Evolutionary conservation across 2,888 invertebrate genomes (phyloP), one percentile per base, ranked within the genome.

Genomic region (Pherbina coryleti): DNA sequence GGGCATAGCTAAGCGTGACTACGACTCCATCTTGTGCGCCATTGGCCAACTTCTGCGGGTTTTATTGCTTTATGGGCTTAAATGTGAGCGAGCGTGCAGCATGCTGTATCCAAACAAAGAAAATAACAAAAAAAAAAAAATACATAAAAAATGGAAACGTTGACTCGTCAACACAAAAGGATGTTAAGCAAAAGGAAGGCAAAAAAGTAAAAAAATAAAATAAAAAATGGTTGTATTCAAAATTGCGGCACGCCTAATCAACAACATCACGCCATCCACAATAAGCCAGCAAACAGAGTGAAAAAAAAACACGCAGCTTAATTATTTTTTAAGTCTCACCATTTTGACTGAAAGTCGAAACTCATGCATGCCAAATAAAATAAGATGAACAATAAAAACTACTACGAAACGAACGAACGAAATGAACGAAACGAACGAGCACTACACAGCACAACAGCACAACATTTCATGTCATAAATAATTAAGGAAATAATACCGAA

Each of bases 271-370:
- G 69, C 44, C 72, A 55, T 8, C 49, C 34, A 81, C 84, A 60
- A n/a, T 25, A 44, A 14, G 44, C 11, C 44, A 44, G 44, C 44
- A 1, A 7, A 2, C 1, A 44, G 14, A 44, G 2, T 11, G 11
- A 11, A 44, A 44, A 44, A 11, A 11, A 44, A 60, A 49, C 60
- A 73, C 62, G 73, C 73, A 25, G 44, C 73, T 62, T 62, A 37
- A 28, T 73, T 44, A 60, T 73, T 71, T 55, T 60, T 34, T 5
- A 72, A 73, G 73, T 62, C 19, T 84, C 81, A 83, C 84, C 83
- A 85, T 84, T n/a, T n/a, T 85, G 84, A 84, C 81, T 79, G 80
- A 34, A 49, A 22, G 73, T 14, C 64, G 22, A 19, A 22, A 22
- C 57, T 72, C 31, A 17, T 37, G 72, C 72, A 72, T 37, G 37